phyloP scores from a whole-genome alignment of 2,113 vertebrate species.

The Leucopsar rothschildi region DNA sequence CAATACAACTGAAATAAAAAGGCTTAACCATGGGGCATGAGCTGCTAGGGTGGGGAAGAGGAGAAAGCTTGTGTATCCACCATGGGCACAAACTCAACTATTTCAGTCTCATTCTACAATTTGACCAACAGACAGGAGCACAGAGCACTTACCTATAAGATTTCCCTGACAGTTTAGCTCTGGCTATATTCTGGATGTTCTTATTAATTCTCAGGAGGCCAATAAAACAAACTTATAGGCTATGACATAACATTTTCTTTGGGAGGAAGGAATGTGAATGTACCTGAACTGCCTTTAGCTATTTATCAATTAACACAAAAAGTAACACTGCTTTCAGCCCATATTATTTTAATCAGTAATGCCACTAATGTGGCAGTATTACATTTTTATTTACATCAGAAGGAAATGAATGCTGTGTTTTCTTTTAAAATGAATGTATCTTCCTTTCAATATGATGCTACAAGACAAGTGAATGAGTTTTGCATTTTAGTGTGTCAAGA shows the following conservation, averaged over 20 bases:
- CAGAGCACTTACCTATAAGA: neutral
- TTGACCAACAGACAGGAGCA: neutral
- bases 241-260: neutral
- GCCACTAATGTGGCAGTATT: neutral
- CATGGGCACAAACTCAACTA: neutral
- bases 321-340: neutral
- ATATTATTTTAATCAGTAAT: neutral
- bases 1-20: neutral
- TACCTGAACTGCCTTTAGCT: neutral
- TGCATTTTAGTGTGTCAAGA: neutral
- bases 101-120: neutral
- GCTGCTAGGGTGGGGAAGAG: neutral
- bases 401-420: neutral
- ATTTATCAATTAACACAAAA: neutral
- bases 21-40: neutral
- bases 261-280: neutral
- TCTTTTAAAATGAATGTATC: neutral
- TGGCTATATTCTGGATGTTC: neutral
- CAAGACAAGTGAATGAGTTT: neutral
- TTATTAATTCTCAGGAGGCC: neutral
- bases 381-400: neutral
- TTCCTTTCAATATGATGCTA: neutral
- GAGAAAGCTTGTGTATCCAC: neutral
- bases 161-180: neutral
- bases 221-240: neutral